These are phyloP conservation scores for Neosilurus mollespiculum DNA, from an alignment of 2,797 vertebrate species.

Conservation along the genomic window DNA sequence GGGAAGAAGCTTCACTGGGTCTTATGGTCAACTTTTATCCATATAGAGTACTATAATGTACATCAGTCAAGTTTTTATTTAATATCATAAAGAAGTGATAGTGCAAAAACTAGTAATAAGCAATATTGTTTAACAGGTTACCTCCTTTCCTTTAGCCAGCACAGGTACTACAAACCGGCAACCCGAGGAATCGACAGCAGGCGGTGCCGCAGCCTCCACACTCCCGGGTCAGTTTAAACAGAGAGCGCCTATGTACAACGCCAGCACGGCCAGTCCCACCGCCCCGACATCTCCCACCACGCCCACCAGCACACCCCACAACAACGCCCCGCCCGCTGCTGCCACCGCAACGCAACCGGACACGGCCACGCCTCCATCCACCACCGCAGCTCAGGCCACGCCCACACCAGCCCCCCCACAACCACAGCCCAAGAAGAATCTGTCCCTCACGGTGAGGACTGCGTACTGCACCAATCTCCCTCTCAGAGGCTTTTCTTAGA, in stretches of 20 bases:
- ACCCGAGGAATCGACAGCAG: conserved; percentile 81
- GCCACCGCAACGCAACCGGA: conserved; percentile 77
- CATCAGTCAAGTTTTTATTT: not conserved
- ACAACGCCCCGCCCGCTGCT: conserved; percentile 77
- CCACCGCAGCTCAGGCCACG: conserved; percentile 72
- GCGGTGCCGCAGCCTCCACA: conserved; percentile 70
- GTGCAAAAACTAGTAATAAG: not conserved
- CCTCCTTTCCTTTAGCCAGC: conserved; percentile 62
- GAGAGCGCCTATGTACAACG: conserved; percentile 94
- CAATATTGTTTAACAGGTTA: not conserved
- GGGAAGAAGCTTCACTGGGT: too few species aligned
- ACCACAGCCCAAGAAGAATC: conserved; percentile 87
- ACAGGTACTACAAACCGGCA: conserved; percentile 79
- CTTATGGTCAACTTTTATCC: too few species aligned
- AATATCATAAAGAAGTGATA: not conserved
- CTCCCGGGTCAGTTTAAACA: conserved; percentile 93
- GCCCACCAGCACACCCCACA: conserved; percentile 73
- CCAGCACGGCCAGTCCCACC: conserved; percentile 77
- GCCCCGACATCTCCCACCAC: conserved; percentile 76
- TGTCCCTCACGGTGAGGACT: conserved; percentile 86
- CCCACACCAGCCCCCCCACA: conserved; percentile 79
- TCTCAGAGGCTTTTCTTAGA: not conserved
- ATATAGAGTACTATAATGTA: too few species aligned
- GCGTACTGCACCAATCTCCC: not conserved
- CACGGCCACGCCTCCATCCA: conserved; percentile 74